phyloP scores from a whole-genome alignment of 2,888 invertebrate species.

The Aphidius colemani region DNA sequence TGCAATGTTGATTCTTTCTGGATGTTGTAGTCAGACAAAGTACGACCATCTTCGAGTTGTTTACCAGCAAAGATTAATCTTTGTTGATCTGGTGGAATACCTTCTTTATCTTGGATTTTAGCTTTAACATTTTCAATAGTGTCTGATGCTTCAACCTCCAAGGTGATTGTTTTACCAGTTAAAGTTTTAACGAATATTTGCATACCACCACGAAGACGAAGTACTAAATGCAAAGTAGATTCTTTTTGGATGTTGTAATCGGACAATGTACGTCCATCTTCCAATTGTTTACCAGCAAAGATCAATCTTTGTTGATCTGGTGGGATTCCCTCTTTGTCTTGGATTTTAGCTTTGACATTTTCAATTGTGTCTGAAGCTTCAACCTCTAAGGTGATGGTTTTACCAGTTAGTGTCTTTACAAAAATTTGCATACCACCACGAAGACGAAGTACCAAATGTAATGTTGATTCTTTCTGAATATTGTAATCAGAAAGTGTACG shows the following conservation, averaged over 20 bases:
- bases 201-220: slow-evolving; percentile 25
- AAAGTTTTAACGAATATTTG: slow-evolving; percentile 33
- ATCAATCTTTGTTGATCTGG: slow-evolving; percentile 38
- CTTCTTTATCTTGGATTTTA: slow-evolving; percentile 37
- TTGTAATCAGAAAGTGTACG: slow-evolving; percentile 35
- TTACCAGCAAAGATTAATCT: slow-evolving; percentile 36
- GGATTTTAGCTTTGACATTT: slow-evolving; percentile 36
- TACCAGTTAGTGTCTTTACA: slow-evolving; percentile 34
- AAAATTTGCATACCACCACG: slow-evolving; percentile 37
- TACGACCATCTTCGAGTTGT: slow-evolving; percentile 35
- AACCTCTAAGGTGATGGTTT: slow-evolving; percentile 35
- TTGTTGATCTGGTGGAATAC: slow-evolving; percentile 37
- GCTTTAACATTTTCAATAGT: slow-evolving; percentile 38
- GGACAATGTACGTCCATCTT: slow-evolving; percentile 35
- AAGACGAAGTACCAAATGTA: slow-evolving; percentile 34
- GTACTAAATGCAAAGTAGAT: slow-evolving; percentile 28
- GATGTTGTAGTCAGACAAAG: slow-evolving; percentile 34
- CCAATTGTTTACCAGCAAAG: slow-evolving; percentile 36
- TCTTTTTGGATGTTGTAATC: slow-evolving; percentile 36
- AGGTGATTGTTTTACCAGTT: slow-evolving; percentile 34
- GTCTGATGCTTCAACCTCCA: slow-evolving; percentile 38
- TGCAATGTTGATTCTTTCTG: slow-evolving; percentile 36
- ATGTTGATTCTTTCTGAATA: slow-evolving; percentile 36
- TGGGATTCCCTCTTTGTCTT: slow-evolving; percentile 38
- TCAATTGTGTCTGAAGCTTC: slow-evolving; percentile 37